phyloP scores from a whole-genome alignment of 1,140 invertebrate species.

The Bombus haemorrhoidalis region DNA sequence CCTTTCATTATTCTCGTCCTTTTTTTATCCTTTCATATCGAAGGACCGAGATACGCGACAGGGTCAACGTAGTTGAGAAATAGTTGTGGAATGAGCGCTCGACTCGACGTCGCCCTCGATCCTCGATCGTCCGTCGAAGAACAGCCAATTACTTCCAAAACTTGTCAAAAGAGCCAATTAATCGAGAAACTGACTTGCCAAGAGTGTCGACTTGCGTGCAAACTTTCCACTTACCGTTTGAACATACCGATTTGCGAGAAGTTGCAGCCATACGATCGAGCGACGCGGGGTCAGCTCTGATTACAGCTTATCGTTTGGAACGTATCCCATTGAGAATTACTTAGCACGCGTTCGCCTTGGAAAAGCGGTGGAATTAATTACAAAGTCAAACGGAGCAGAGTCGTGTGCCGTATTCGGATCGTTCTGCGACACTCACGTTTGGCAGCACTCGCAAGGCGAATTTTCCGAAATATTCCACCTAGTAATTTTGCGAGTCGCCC shows the following conservation, averaged over 20 bases:
- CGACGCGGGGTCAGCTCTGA: no score
- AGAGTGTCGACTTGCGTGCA: background rate
- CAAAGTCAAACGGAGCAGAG: no score
- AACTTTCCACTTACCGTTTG: background rate
- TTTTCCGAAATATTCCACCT: background rate
- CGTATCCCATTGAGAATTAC: no score
- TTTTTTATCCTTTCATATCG: no score
- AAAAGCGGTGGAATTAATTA: no score
- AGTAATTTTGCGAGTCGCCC: background rate
- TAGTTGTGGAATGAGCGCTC: background rate
- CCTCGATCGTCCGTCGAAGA: background rate
- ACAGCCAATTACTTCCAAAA: constrained; percentile 4
- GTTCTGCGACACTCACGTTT: no score
- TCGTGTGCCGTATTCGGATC: no score
- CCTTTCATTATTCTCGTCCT: background rate
- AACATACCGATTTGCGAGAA: background rate
- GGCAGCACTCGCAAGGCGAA: background rate
- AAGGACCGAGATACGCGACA: background rate
- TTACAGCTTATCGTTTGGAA: background rate
- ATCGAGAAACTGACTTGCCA: background rate
- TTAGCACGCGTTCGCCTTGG: no score
- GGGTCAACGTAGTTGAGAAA: background rate
- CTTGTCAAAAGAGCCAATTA: constrained; percentile 7
- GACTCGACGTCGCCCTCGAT: background rate
- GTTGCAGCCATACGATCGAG: no score